A percentile compares a stretch with the other conserved stretches of the same genome.
Evolutionary conservation across 2,113 vertebrate species (phyloP).

Genomic region (Picathartes gymnocephalus): DNA sequence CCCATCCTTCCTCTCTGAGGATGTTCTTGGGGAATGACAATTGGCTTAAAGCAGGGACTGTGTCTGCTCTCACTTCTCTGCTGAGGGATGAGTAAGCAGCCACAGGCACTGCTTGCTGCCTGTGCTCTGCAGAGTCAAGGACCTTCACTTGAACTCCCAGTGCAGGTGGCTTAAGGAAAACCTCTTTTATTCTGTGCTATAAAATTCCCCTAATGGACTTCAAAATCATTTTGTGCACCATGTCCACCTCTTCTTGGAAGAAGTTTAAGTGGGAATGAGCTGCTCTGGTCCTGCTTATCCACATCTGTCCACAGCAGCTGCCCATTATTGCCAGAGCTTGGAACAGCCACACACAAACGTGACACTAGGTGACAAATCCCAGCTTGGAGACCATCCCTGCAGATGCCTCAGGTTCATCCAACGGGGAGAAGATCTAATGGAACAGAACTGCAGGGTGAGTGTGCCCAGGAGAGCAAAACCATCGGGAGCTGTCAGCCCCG

Average conservation of each 20-base stretch:
- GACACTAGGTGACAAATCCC: background rate
- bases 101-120: background rate
- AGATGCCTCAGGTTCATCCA: background rate
- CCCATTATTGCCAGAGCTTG: background rate
- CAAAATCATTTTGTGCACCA: background rate
- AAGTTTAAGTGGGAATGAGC: background rate
- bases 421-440: background rate
- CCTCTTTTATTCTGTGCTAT: background rate
- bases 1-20: background rate
- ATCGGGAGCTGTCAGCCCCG: fast-evolving
- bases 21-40: background rate
- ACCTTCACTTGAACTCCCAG: background rate
- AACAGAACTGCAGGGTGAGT: background rate
- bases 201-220: background rate
- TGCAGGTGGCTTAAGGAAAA: background rate
- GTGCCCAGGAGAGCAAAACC: background rate
- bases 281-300: background rate
- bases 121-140: background rate
- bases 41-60: background rate
- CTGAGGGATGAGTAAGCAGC: background rate
- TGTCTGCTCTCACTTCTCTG: background rate
- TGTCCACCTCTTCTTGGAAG: background rate
- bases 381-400: background rate
- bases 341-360: fast-evolving
- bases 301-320: background rate